Evolutionary conservation across 2,888 invertebrate species (phyloP).

Genomic region (Hydriomena furcata): DNA sequence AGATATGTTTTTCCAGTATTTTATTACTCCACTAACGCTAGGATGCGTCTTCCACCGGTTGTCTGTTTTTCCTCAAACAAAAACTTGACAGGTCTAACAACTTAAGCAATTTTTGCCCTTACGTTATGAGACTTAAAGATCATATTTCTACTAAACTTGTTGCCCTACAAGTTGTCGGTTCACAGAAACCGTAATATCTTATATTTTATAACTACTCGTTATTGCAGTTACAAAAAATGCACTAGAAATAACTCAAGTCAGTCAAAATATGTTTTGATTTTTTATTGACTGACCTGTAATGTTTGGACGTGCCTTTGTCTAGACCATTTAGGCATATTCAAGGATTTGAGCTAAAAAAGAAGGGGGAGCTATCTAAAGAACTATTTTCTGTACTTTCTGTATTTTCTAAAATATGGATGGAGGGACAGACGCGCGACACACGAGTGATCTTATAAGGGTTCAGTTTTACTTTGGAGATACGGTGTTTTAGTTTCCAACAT

Average conservation of each 20-base stretch:
- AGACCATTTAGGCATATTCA: too few species aligned
- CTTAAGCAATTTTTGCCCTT: conserved; percentile 2
- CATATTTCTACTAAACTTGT: not conserved
- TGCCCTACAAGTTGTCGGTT: conserved; percentile 9
- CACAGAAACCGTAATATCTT: conserved; percentile 17
- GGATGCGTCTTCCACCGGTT: conserved; percentile 50
- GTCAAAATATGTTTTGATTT: too few species aligned
- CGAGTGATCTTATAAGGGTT: too few species aligned
- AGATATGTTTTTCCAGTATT: conserved; percentile 37
- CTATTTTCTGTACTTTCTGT: too few species aligned
- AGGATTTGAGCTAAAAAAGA: too few species aligned
- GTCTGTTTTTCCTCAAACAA: conserved; percentile 37
- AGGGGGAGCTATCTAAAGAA: too few species aligned
- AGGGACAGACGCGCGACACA: too few species aligned
- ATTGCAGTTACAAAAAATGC: conserved; percentile 10
- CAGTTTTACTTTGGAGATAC: too few species aligned
- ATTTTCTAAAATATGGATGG: too few species aligned
- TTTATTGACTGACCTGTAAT: too few species aligned
- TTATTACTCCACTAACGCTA: conserved; percentile 53
- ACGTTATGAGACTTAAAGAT: not conserved
- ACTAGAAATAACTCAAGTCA: too few species aligned
- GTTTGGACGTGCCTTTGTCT: too few species aligned
- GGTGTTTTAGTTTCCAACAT: not conserved
- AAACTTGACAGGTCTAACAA: conserved; percentile 17
- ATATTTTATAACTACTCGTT: conserved; percentile 15